phyloP scores from a whole-genome alignment of 2,797 vertebrate species.

The Thripadectes ignobilis region DNA sequence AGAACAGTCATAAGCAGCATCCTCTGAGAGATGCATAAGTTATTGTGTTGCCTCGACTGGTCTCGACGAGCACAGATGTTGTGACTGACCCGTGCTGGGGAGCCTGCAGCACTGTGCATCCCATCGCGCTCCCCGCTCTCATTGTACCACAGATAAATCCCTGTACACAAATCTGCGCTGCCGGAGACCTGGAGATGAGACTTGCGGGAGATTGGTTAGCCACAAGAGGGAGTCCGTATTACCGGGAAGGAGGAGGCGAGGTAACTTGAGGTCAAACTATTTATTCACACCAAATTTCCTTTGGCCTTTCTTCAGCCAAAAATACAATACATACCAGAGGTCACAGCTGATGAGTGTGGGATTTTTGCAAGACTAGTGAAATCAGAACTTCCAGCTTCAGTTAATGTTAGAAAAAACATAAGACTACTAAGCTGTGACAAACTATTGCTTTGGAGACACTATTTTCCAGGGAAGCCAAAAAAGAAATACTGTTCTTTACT shows the following conservation, averaged over 20 bases:
- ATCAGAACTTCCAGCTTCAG: background rate
- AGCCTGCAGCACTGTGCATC: background rate
- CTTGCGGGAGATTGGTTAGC: rapidly evolving
- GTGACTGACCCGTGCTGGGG: background rate
- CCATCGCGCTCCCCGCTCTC: rapidly evolving
- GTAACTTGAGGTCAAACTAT: background rate
- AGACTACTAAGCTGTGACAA: background rate
- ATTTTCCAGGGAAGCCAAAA: background rate
- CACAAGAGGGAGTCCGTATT: background rate
- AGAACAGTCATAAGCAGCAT: background rate
- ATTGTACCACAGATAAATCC: rapidly evolving
- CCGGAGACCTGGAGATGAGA: rapidly evolving
- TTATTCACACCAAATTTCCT: background rate
- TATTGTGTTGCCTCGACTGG: rapidly evolving
- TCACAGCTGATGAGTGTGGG: rapidly evolving
- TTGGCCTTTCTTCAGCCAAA: background rate
- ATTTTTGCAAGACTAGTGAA: background rate
- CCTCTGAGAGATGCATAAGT: rapidly evolving
- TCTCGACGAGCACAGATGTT: background rate
- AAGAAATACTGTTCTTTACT: background rate
- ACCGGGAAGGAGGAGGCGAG: background rate
- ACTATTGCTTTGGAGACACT: background rate
- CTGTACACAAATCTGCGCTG: rapidly evolving
- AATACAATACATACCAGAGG: background rate
- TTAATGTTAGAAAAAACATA: background rate